phyloP scores from a whole-genome alignment of 2,888 invertebrate genomes.

The Agrochola lota region DNA sequence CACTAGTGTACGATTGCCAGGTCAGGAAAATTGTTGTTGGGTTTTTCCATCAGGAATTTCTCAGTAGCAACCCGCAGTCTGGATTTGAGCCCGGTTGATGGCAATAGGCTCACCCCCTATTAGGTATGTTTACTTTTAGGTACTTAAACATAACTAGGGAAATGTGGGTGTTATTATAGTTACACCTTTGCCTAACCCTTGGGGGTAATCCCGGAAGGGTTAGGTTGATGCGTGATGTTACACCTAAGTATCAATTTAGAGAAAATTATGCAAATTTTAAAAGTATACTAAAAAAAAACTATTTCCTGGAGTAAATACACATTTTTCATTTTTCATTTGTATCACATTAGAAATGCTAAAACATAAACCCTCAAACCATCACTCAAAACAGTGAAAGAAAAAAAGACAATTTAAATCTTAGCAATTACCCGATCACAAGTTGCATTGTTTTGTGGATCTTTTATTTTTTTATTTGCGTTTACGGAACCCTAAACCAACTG shows the following conservation, averaged over 20 bases:
- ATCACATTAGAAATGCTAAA: background rate
- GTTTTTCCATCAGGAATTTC: background rate
- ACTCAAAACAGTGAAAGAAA: background rate
- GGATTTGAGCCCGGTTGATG: background rate
- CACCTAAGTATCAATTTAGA: background rate
- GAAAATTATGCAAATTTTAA: background rate
- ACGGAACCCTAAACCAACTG: constrained; percentile 71
- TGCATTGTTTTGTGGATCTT: constrained; percentile 18
- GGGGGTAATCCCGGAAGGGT: background rate
- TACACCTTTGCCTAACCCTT: background rate
- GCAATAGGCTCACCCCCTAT: background rate
- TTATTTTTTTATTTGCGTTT: constrained; percentile 14
- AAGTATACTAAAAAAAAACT: background rate
- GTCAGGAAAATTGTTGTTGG: background rate
- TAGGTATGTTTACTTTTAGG: background rate
- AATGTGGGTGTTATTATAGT: background rate
- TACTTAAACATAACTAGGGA: background rate
- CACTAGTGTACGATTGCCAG: background rate
- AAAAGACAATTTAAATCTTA: constrained; percentile 1
- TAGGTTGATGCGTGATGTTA: background rate
- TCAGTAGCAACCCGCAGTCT: background rate
- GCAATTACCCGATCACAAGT: constrained; percentile 10
- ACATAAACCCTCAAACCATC: background rate
- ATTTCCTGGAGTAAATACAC: background rate
- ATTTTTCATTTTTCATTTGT: background rate